Evolutionary conservation across 2,797 vertebrate species (phyloP).

Genomic region (Sebastes jordani): DNA sequence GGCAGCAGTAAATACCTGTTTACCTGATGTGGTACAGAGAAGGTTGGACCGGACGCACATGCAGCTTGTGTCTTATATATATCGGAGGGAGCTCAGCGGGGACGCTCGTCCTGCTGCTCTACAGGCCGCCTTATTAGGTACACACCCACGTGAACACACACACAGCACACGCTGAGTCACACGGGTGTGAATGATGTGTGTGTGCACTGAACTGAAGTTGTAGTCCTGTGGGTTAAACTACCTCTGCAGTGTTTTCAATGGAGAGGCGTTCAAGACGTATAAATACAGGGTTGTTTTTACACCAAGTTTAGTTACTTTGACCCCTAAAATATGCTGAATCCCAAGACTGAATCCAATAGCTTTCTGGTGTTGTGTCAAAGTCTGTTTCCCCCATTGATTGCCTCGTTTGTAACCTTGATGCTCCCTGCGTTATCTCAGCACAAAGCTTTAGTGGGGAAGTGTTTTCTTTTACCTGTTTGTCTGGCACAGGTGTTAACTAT

Average conservation of each 20-base stretch:
- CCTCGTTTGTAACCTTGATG: neutral
- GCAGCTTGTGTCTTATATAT: neutral
- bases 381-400: neutral
- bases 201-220: neutral
- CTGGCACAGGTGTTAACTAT: too few relatives aligned
- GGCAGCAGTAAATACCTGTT: slow-evolving; percentile 40
- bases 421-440: neutral
- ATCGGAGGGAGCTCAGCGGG: neutral
- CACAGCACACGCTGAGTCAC: neutral
- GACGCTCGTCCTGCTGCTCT: slow-evolving; percentile 7
- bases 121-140: neutral
- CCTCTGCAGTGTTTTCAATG: neutral
- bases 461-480: neutral
- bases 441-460: neutral
- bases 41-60: neutral
- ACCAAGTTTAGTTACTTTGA: neutral
- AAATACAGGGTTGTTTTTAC: neutral
- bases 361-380: neutral
- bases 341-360: neutral
- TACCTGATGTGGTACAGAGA: neutral
- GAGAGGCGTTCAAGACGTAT: neutral
- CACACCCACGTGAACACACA: neutral
- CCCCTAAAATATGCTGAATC: neutral
- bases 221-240: neutral
- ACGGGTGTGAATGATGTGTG: neutral